phyloP scores from a whole-genome alignment of 2,113 vertebrate genomes.

The Plestiodon gilberti region DNA sequence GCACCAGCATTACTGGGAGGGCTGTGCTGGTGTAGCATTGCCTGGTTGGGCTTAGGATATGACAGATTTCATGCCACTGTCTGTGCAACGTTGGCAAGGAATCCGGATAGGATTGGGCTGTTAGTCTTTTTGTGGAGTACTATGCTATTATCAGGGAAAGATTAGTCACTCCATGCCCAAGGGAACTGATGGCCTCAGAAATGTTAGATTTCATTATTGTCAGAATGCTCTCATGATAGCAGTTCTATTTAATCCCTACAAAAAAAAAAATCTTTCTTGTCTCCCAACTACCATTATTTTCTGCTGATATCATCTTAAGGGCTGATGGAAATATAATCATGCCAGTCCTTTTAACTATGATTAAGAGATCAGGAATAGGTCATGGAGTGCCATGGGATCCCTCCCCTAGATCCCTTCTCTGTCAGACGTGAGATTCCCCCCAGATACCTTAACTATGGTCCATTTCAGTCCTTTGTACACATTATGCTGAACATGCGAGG shows the following conservation, averaged over 20 bases:
- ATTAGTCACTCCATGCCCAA: slow-evolving; percentile 24
- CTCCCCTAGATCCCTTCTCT: accelerated
- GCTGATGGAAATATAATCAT: not conserved
- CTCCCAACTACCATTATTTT: slow-evolving; percentile 6
- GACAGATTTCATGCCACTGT: too few relatives aligned
- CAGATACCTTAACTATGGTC: not conserved
- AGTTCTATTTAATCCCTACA: slow-evolving; percentile 42
- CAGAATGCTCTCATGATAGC: slow-evolving; percentile 7
- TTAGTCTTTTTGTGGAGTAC: slow-evolving; percentile 24
- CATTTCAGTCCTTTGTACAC: not conserved
- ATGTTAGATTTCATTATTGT: slow-evolving; percentile 16
- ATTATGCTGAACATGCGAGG: not conserved
- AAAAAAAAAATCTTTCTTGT: slow-evolving; percentile 38
- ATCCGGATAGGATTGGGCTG: not conserved
- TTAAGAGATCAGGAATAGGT: not conserved
- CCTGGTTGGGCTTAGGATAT: too few relatives aligned
- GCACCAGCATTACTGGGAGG: too few relatives aligned
- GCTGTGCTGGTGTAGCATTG: too few relatives aligned
- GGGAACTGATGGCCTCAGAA: not conserved
- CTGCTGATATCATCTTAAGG: not conserved
- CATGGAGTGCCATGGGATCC: accelerated
- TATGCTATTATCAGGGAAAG: not conserved
- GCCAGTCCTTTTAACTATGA: not conserved
- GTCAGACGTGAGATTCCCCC: not conserved
- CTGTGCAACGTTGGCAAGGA: too few relatives aligned